Evolutionary conservation across 2,888 invertebrate genomes (phyloP).

Genomic region (Neoascia interrupta): DNA sequence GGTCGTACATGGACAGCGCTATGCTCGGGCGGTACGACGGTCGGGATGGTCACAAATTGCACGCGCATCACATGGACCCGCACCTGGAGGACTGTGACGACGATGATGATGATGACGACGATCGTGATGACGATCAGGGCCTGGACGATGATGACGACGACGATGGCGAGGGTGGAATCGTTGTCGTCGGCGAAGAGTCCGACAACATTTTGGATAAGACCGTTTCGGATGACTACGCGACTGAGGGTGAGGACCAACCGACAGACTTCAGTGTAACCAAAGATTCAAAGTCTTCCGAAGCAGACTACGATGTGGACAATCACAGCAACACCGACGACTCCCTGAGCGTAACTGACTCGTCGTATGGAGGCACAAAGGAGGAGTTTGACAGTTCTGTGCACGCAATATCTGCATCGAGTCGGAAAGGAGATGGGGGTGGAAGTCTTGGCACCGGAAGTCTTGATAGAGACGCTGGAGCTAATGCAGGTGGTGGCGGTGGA

Average conservation of each 20-base stretch:
- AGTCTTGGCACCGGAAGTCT: slow-evolving; percentile 42
- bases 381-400: slow-evolving; percentile 74
- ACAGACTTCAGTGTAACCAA: slow-evolving; percentile 84
- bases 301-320: slow-evolving; percentile 67
- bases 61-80: slow-evolving; percentile 46
- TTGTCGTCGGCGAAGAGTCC: slow-evolving; percentile 89
- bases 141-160: slow-evolving; percentile 78
- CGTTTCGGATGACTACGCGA: slow-evolving; percentile 75
- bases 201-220: slow-evolving; percentile 82
- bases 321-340: slow-evolving; percentile 83
- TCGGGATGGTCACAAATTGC: slow-evolving; percentile 50
- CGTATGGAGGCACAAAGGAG: slow-evolving; percentile 78
- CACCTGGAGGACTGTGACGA: slow-evolving; percentile 75
- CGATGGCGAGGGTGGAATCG: slow-evolving; percentile 83
- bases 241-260: slow-evolving; percentile 80
- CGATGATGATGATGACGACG: slow-evolving; percentile 75
- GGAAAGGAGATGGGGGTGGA: too few relatives aligned
- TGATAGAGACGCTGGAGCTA: slow-evolving; percentile 45
- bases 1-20: slow-evolving; percentile 80
- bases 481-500: slow-evolving; percentile 75
- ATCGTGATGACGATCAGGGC: slow-evolving; percentile 78
- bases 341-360: slow-evolving; percentile 81
- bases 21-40: slow-evolving; percentile 81
- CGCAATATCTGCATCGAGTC: slow-evolving; percentile 60
- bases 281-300: slow-evolving; percentile 74